These are phyloP conservation scores for Mastacembelus armatus DNA, from an alignment of 2,797 vertebrate species.

Conservation along the genomic window DNA sequence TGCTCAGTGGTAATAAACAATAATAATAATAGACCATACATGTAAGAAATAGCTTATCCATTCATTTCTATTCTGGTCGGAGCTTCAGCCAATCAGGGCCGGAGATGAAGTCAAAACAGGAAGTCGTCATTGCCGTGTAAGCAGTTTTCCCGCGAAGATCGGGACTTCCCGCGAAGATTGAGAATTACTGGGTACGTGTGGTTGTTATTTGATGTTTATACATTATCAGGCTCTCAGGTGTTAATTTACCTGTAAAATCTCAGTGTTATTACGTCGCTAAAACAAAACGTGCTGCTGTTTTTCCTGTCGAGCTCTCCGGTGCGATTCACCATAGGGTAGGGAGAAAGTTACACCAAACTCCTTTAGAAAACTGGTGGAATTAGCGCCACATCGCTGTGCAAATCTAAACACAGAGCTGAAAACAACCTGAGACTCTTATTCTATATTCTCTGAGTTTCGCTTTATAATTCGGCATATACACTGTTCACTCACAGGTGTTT, in stretches of 20 bases:
- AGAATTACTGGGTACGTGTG: not conserved
- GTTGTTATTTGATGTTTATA: accelerated
- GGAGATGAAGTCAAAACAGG: constrained; percentile 42
- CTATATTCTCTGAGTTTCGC: accelerated
- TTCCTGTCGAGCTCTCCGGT: too few relatives aligned
- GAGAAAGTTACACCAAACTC: not conserved
- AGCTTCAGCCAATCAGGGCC: constrained; percentile 58
- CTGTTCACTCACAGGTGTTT: not conserved
- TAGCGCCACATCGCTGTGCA: too few relatives aligned
- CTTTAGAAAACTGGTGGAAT: accelerated
- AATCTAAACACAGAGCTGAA: accelerated
- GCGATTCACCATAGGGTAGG: not conserved
- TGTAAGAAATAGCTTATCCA: not conserved
- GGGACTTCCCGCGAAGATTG: not conserved
- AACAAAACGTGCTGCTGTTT: not conserved
- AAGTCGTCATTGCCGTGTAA: constrained; percentile 56
- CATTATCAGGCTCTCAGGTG: accelerated
- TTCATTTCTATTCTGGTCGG: not conserved
- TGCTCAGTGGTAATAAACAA: too few relatives aligned
- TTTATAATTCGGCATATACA: constrained; percentile 30
- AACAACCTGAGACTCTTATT: accelerated
- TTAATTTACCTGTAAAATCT: accelerated
- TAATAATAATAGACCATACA: too few relatives aligned
- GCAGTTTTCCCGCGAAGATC: constrained; percentile 65
- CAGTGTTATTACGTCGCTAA: not conserved